Evolutionary conservation across 2,797 vertebrate species (phyloP).

Genomic region (Zenarchopterus dispar): DNA sequence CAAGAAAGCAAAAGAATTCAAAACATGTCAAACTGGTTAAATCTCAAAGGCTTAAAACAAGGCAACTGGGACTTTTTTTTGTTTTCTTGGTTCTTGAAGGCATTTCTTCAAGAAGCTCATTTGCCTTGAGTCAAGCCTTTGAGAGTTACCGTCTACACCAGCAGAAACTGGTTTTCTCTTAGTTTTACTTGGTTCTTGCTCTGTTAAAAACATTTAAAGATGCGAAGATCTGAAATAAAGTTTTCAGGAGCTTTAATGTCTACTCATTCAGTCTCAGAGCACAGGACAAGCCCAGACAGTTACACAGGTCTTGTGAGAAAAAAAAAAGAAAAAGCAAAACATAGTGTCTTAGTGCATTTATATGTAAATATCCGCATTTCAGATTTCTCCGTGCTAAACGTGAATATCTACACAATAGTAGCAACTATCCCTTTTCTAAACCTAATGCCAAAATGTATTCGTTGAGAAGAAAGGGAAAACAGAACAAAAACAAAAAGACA

Average conservation of each 20-base stretch:
- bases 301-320: slow-evolving; percentile 45
- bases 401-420: slow-evolving; percentile 45
- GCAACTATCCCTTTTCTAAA: slow-evolving; percentile 78
- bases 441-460: slow-evolving; percentile 64
- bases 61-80: too few relatives aligned
- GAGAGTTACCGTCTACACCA: too few relatives aligned
- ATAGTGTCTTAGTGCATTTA: slow-evolving; percentile 67
- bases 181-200: too few relatives aligned
- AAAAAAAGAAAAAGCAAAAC: slow-evolving; percentile 44
- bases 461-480: background rate
- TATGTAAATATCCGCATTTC: slow-evolving; percentile 37
- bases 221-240: too few relatives aligned
- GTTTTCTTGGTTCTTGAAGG: too few relatives aligned
- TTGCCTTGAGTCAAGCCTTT: too few relatives aligned
- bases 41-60: too few relatives aligned
- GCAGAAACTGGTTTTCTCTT: too few relatives aligned
- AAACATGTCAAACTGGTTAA: too few relatives aligned
- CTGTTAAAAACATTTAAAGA: too few relatives aligned
- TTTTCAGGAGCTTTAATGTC: slow-evolving; percentile 32
- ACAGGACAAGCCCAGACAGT: slow-evolving; percentile 20
- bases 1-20: too few relatives aligned
- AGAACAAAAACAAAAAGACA: background rate
- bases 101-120: too few relatives aligned
- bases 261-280: slow-evolving; percentile 8
- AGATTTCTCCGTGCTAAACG: slow-evolving; percentile 36